phyloP scores from a whole-genome alignment of 2,113 vertebrate species.

The Eudyptes chrysolophus region DNA sequence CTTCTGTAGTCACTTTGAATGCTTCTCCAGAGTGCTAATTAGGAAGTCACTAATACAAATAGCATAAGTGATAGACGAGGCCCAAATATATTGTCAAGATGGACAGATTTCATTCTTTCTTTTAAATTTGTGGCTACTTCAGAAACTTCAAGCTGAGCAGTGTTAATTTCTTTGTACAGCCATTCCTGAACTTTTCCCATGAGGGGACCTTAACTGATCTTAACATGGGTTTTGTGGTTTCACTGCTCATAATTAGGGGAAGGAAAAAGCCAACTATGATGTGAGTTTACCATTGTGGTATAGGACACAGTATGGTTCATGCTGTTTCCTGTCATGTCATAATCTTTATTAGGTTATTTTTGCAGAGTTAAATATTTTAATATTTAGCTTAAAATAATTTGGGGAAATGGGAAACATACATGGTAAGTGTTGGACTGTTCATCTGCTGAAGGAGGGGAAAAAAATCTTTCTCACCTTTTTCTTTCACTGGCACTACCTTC shows the following conservation, averaged over 20 bases:
- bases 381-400: neutral
- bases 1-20: neutral
- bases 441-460: neutral
- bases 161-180: neutral
- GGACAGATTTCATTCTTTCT: neutral
- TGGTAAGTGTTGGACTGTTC: neutral
- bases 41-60: neutral
- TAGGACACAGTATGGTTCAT: neutral
- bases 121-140: neutral
- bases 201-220: neutral
- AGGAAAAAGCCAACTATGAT: neutral
- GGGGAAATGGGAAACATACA: neutral
- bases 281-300: neutral
- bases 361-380: neutral
- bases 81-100: neutral
- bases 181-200: neutral
- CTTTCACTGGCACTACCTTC: neutral
- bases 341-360: neutral
- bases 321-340: neutral
- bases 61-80: neutral
- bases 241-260: neutral
- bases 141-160: neutral
- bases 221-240: constrained; percentile 20
- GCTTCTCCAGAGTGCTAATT: neutral
- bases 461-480: neutral